Percentiles rank a stretch among this genome's conserved stretches.
phyloP scores from a whole-genome alignment of 2,888 invertebrate genomes.

The Hypercompe scribonia region DNA sequence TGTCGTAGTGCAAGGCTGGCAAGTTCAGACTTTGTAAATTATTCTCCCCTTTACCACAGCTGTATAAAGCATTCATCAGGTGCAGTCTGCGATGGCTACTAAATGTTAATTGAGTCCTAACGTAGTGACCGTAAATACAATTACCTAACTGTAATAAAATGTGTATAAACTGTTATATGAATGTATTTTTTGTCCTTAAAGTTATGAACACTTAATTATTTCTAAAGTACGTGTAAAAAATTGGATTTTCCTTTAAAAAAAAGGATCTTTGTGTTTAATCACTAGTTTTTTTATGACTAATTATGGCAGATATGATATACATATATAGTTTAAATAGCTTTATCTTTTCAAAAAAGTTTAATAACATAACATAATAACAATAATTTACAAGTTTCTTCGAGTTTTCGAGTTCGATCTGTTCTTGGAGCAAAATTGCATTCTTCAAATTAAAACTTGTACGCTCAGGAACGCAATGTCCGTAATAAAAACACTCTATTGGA shows the following conservation, averaged over 20 bases:
- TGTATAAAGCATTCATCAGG: constrained; percentile 54
- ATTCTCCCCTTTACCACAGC: constrained; percentile 25
- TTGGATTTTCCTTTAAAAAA: background rate
- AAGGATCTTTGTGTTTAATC: too few relatives aligned
- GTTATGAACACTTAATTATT: background rate
- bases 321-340: too few relatives aligned
- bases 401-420: background rate
- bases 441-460: background rate
- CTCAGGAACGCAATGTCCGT: background rate
- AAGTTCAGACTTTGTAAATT: constrained; percentile 23
- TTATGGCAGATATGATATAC: too few relatives aligned
- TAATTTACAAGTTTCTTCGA: background rate
- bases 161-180: background rate
- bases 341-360: too few relatives aligned
- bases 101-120: constrained; percentile 17
- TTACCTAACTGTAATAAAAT: background rate
- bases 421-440: background rate
- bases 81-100: constrained; percentile 36
- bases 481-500: background rate
- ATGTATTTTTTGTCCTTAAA: too few relatives aligned
- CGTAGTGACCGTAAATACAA: background rate
- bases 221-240: background rate
- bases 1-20: background rate
- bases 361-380: background rate
- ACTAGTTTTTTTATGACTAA: too few relatives aligned